Base-by-base conservation (phyloP, 2,888 invertebrate genomes). In the Tachina grossa region DNA sequence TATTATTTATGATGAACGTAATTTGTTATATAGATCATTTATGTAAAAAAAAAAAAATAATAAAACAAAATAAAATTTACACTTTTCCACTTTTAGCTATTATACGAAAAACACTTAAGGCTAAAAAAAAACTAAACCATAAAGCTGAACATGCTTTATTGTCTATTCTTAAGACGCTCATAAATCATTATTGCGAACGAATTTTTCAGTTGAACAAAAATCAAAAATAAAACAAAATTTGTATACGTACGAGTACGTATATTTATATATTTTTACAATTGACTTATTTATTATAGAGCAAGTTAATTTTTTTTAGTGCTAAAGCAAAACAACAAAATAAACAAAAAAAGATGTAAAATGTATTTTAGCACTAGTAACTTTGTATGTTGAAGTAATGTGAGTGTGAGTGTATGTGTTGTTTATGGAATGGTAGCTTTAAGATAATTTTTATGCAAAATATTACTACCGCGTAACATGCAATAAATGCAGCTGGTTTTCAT, bases 261-360 rank as follows among this genome's bases (percentile, higher is more conserved):
- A 55, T 51, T 59, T 72, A 66, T n/a, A 57, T 19, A 76, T 57
- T 57, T 77, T 75, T 79, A 72, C 80, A 85, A 85, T 85, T 85
- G 83, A 85, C 85, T 85, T 85, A 85, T 85, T 85, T 85, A 85
- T 85, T 85, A 83, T 80, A 68, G 79, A 55, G 79, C 85, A 85
- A 83, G 83, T 76, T 72, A n/a, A 66, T 61, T 69, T 47, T 65
- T 65, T 79, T 79, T 72, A 75, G 85, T 82, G 66, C 83, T 79
- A 72, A 82, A 71, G 22, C 45, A 65, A 75, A 74, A 59, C 45
- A 63, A 53, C 43, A 55, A 11, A 39, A 14, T 14, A 53, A 11
- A n/a, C n/a, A n/a, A 51, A 63, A 65, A 43, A 51, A 61, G 63
- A 53, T 10, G 9, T 3, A 43, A 19, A 49, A 59, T 51, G 1